Evolutionary conservation across 2,888 invertebrate species (phyloP), one percentile per base, ranked within the genome.

Genomic region (Stictocephala bisonia): DNA sequence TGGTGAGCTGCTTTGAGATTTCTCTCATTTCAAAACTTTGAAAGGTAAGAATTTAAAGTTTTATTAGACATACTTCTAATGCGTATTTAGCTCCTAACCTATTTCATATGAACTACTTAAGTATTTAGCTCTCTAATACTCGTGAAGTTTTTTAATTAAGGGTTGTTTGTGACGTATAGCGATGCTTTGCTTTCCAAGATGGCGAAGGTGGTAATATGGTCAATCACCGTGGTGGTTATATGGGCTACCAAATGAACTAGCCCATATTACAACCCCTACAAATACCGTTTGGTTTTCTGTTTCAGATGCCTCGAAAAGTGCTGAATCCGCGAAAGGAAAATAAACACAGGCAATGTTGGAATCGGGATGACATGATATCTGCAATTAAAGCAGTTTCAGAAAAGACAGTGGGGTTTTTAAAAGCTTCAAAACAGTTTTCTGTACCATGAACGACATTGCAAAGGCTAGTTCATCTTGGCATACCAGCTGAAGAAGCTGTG

Each of bases 361-460:
- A 40, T 26, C 1, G 7, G 7, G 15, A 56, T 3, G 22, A 70
- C 40, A 70, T 70, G 70, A 26, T 15, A 0, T 24, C 31, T 6
- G 70, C 70, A 11, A 56, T 70, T 35, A 6, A 56, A 13, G 58
- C 58, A 2, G 44, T 70, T 22, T 20, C 13, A 24, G 24, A 40
- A 3, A 70, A 70, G 9, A 40, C 0, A 20, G 56, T 70, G 70
- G 40, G 67, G 4, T 35, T 6, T 3, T 40, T 56, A 56, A 70
- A 70, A 40, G 70, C 56, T 2, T 11, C 18, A 2, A 35, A 53
- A 26, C 18, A 6, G 2, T 72, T 72, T 40, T 11, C 9, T 51
- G 66, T 72, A 1, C 72, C 72, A 1, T 40, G 27, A 18, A n/a
- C 72, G 18, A 66, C 66, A 1, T 29, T 72, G 7, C 24, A 56